Conservation (phyloP, 2,113 vertebrate species). For the Phalacrocorax aristotelis region DNA sequence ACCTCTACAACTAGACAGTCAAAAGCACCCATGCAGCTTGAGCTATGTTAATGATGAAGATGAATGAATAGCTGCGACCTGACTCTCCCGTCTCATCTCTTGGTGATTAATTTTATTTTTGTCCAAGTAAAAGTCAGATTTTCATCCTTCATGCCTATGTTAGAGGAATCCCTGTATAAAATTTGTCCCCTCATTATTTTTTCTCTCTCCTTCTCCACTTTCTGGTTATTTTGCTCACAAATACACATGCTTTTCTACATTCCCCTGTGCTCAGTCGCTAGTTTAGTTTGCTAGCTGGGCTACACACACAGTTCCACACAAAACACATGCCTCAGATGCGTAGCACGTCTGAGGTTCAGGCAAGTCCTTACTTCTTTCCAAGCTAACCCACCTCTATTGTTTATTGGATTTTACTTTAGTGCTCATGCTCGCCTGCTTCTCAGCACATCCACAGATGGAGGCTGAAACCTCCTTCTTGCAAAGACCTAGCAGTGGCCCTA, state of each 20-base stretch:
- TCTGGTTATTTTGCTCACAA: background rate
- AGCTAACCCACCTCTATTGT: background rate
- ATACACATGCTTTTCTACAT: rapidly evolving
- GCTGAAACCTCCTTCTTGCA: background rate
- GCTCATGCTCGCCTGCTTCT: background rate
- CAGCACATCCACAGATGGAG: background rate
- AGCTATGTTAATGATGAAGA: background rate
- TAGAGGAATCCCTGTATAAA: background rate
- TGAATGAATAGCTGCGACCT: background rate
- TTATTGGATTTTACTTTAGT: background rate
- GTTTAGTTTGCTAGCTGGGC: background rate
- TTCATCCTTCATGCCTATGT: background rate
- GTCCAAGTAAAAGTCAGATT: background rate
- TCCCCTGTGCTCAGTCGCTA: no score
- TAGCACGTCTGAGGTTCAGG: background rate
- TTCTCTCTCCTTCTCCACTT: background rate
- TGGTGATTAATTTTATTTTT: background rate
- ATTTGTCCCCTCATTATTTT: background rate
- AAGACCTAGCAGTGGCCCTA: background rate
- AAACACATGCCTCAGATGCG: background rate
- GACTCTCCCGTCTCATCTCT: background rate
- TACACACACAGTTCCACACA: background rate
- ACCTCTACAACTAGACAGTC: background rate
- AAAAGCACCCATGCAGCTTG: background rate
- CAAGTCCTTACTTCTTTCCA: background rate